Base-by-base conservation (phyloP, 2,113 vertebrate genomes). In the Nerophis ophidion region DNA sequence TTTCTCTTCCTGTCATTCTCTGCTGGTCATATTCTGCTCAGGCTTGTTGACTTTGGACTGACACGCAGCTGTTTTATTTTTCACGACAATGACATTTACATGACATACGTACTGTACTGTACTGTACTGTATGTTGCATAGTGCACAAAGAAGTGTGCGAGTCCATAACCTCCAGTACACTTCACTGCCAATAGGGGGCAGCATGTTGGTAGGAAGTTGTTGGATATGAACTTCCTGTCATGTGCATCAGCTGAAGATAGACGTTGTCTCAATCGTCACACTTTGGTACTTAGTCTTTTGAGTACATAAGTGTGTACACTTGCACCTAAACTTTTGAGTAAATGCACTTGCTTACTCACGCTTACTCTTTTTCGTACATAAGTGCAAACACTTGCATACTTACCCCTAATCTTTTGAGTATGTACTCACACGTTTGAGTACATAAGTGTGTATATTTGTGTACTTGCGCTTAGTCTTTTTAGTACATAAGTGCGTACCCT, bases 11-110 rank as follows among this genome's bases (percentile, higher is more conserved):
- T 48, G 36, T 45, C 50, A 36, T 19, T 45, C 53, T 65, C 57
- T 5, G 5, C 26, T 63, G 1, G 16, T 60, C 51, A 71, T 62
- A 68, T 60, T 73, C 73, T 61, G 66, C 54, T 81, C 79, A 66
- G 61, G 65, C 51, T 70, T 55, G 65, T 66, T 75, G 65, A 55
- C 57, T 60, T 63, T 64, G 46, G 45, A 9, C 38, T 40, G 38
- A 9, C 38, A 9, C 3, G 38, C 10, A 9, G 8, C 38, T 40
- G 38, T 40, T 40, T 40, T 40, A 2, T 8, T 40, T 40, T 1
- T 40, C 38, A 40, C 10, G 0, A 40, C 38, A 40, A 40, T 2
- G 3, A 40, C 38, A 48, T 48, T 19, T 50, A 8, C n/a, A n/a
- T 54, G 35, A 15, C 4, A 11, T 26, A 51, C 19, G 12, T 13